Base-by-base conservation (phyloP, 2,113 vertebrate genomes). In the Dipodomys merriami region DNA sequence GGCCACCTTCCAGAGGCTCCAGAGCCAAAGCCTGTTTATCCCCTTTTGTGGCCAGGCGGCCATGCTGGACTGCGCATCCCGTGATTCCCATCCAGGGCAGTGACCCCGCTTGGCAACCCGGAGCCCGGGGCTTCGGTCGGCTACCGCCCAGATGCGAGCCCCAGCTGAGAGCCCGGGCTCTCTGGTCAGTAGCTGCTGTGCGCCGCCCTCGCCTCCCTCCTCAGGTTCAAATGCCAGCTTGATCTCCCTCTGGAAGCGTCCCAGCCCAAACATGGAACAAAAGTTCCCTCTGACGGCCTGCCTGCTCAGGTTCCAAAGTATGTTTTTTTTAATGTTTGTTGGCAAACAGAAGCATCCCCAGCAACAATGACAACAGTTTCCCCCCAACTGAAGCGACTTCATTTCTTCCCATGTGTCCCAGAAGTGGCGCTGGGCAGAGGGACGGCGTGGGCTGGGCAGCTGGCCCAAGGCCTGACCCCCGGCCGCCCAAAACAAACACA, bases 321-420 rank as follows among this genome's bases (percentile, higher is more conserved):
- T 96, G 95, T 97, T 98, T 97, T 97, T 97, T 98, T 97, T 97
- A 96, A 96, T 97, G 96, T 97, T 96, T 97, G 97, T 96, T 98
- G 97, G 97, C 97, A 96, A 95, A 97, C 72, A 86, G 94, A 93
- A 95, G 87, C 62, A 84, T 95, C 86, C 84, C 96, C 95, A 87
- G 72, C 90, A 96, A 97, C 97, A 97, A 97, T 97, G 91, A 96
- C 95, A 68, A 93, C 96, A 93, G 94, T 97, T 96, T 96, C 78
- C 95, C 74, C 90, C 73, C 91, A 6, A 57, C 92, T 88, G 90
- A 79, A 87, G 94, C 88, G 5, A 94, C 97, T 97, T 96, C 96
- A 88, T 96, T 96, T 97, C 93, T 96, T 96, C 96, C 53, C 95
- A 15, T 91, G 95, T 93, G 95, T 96, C 91, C 94, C 97, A 90